Evolutionary conservation across 2,888 invertebrate species (phyloP).

Genomic region (Xestia xanthographa): DNA sequence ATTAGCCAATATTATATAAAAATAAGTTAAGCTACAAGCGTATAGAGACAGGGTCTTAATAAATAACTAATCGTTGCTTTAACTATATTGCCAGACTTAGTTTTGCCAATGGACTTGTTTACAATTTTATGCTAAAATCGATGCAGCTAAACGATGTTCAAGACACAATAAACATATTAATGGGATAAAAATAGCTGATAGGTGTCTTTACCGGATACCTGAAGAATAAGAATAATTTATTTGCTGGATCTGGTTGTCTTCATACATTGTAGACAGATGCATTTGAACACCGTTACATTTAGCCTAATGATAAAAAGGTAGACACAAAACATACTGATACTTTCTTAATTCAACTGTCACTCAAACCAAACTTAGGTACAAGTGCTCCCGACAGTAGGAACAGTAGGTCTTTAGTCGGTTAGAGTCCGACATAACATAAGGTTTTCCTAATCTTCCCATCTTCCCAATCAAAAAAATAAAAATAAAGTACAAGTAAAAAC

Average conservation of each 20-base stretch:
- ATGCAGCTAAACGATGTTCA: background rate
- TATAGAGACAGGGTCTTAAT: background rate
- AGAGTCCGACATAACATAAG: no score
- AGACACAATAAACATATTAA: background rate
- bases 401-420: no score
- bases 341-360: constrained; percentile 13
- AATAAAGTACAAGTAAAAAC: background rate
- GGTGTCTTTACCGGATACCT: background rate
- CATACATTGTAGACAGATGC: constrained; percentile 20
- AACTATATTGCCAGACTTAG: background rate
- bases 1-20: background rate
- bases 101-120: background rate
- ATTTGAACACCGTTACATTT: constrained; percentile 22
- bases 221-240: no score
- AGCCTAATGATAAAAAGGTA: background rate
- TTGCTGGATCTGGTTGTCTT: background rate
- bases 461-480: no score
- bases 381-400: no score
- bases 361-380: constrained; percentile 9
- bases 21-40: no score
- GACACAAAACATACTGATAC: background rate
- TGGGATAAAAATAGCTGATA: background rate
- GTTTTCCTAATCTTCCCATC: no score
- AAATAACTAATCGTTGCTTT: background rate
- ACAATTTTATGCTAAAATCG: background rate